phyloP scores from a whole-genome alignment of 1,140 invertebrate species.

The Habropoda laboriosa region DNA sequence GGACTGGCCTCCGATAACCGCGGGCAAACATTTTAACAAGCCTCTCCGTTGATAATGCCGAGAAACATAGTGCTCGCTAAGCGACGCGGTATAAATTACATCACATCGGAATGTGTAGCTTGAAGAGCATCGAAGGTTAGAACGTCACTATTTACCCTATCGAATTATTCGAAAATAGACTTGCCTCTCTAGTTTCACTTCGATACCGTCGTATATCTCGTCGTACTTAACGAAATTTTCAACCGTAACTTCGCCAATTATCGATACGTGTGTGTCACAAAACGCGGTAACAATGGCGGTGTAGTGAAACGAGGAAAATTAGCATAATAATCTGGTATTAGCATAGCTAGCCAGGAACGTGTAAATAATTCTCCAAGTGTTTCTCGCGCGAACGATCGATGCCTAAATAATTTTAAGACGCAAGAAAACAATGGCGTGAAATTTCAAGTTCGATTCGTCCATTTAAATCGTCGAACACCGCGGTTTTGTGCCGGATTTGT shows the following conservation, averaged over 20 bases:
- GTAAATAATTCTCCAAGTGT: not conserved
- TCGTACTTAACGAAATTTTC: not conserved
- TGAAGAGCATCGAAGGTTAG: not conserved
- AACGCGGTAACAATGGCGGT: not conserved
- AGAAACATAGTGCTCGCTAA: too few relatives aligned
- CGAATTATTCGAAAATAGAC: not conserved
- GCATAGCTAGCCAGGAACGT: not conserved
- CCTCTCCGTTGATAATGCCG: constrained; percentile 21
- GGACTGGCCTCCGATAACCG: constrained; percentile 5
- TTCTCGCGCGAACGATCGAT: not conserved
- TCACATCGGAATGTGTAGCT: not conserved
- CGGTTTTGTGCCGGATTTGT: not conserved
- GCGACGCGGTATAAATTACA: not conserved
- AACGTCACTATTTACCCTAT: not conserved
- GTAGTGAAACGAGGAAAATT: not conserved
- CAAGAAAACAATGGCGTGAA: not conserved
- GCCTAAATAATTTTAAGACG: not conserved
- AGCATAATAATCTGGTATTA: constrained; percentile 18
- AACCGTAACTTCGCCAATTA: not conserved
- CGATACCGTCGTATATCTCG: not conserved
- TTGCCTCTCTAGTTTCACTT: not conserved
- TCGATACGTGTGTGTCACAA: not conserved
- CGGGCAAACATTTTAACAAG: constrained; percentile 24
- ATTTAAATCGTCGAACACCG: not conserved
- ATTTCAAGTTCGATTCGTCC: not conserved